Evolutionary conservation across 2,113 vertebrate species (phyloP).

Genomic region (Tapirus terrestris): DNA sequence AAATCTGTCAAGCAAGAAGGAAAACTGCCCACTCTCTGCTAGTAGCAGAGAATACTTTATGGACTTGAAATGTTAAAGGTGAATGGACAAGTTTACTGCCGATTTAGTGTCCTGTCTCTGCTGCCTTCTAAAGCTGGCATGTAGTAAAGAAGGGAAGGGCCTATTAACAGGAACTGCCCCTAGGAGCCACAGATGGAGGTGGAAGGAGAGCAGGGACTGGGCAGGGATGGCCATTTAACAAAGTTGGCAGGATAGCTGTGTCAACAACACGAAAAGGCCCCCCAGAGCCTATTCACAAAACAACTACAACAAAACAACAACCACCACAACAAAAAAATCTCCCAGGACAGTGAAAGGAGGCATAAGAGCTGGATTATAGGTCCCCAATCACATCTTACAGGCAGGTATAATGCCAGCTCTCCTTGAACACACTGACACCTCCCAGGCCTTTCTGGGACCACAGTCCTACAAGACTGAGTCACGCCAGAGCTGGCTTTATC

Average conservation of each 20-base stretch:
- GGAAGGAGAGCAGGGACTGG: background rate
- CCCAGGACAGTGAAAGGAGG: background rate
- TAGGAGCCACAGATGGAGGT: background rate
- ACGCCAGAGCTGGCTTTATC: background rate
- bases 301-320: background rate
- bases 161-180: background rate
- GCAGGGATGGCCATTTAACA: background rate
- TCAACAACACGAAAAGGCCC: background rate
- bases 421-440: too few relatives aligned
- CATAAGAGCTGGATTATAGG: background rate
- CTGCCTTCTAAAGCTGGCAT: background rate
- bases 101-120: background rate
- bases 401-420: background rate
- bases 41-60: background rate
- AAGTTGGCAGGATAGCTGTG: background rate
- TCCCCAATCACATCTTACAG: background rate
- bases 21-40: background rate
- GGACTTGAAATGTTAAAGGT: slow-evolving; percentile 14
- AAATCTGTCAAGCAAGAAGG: background rate
- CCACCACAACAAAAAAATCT: background rate
- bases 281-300: background rate
- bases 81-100: background rate
- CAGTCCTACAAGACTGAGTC: background rate
- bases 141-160: background rate
- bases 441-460: background rate